A percentile compares a stretch with the other conserved stretches of the same genome.
Conservation (phyloP, 2,888 invertebrate genomes). For the Argyresthia albistria region DNA sequence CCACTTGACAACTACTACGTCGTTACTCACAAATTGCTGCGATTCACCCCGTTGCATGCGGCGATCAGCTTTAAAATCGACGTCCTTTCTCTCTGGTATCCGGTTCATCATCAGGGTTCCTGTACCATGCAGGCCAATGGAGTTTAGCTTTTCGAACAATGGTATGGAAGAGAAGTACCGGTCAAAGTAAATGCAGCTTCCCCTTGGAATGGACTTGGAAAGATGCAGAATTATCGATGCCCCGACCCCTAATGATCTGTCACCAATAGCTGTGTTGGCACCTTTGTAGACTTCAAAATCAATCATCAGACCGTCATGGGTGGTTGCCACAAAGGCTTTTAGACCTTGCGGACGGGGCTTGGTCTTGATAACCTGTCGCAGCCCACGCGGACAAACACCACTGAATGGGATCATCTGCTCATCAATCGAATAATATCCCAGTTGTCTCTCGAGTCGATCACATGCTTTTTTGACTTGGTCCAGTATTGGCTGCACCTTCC, state of each 20-base stretch:
- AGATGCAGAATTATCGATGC: slow-evolving; percentile 11
- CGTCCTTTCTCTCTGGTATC: neutral
- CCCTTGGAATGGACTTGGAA: slow-evolving; percentile 8
- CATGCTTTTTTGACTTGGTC: neutral
- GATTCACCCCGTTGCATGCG: slow-evolving; percentile 6
- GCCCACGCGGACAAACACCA: neutral
- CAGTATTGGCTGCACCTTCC: neutral
- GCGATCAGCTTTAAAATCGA: slow-evolving; percentile 5
- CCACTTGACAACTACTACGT: slow-evolving; percentile 11
- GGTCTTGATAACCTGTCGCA: neutral
- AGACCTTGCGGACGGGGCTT: neutral
- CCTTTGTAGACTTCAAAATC: neutral
- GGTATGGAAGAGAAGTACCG: slow-evolving; percentile 7
- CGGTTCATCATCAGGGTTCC: slow-evolving; percentile 9
- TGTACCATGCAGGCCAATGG: slow-evolving; percentile 3
- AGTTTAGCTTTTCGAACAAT: slow-evolving; percentile 1
- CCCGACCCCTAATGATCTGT: neutral
- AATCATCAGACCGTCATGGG: neutral
- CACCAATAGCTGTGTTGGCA: neutral
- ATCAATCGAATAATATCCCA: neutral
- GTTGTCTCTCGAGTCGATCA: neutral
- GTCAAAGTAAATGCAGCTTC: slow-evolving; percentile 8
- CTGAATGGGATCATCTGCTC: neutral
- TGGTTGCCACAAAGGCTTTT: neutral
- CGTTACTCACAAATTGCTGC: slow-evolving; percentile 7